Conservation (phyloP, 2,888 invertebrate genomes). For the Ptilodon capucinus region DNA sequence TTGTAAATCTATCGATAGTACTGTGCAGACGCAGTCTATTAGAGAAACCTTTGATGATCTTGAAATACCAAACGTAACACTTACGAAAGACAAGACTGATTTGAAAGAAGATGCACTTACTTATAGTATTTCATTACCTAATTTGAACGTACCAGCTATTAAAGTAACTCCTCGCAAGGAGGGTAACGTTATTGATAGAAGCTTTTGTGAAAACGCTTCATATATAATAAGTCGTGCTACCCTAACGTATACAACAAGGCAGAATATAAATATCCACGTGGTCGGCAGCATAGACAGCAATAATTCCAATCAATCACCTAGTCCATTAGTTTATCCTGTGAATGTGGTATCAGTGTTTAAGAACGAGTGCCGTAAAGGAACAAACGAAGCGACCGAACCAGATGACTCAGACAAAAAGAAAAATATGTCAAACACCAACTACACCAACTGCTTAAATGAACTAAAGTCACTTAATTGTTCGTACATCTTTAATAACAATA, state of each 20-base stretch:
- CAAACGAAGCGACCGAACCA: conserved; percentile 18
- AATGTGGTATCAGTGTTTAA: conserved; percentile 68
- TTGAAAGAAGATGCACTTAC: conserved; percentile 47
- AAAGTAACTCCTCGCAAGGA: conserved; percentile 38
- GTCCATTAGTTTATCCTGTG: conserved; percentile 61
- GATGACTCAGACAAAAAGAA: conserved; percentile 33
- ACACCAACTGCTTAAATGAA: conserved; percentile 44
- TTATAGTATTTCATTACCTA: conserved; percentile 49
- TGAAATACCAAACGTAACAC: conserved; percentile 69
- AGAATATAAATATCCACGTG: conserved; percentile 69
- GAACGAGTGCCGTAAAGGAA: conserved; percentile 48
- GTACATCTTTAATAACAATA: conserved; percentile 49
- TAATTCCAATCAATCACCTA: conserved; percentile 45
- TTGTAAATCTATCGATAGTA: conserved; percentile 35
- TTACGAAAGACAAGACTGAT: conserved; percentile 59
- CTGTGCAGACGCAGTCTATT: conserved; percentile 41
- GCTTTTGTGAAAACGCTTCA: conserved; percentile 49
- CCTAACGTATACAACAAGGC: conserved; percentile 67
- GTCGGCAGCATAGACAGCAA: conserved; percentile 51
- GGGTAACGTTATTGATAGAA: conserved; percentile 37
- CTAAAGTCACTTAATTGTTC: conserved; percentile 55
- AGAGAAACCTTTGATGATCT: conserved; percentile 62
- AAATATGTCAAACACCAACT: conserved; percentile 25
- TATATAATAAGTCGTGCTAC: conserved; percentile 67
- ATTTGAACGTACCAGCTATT: conserved; percentile 45